A percentile compares a stretch with the other conserved stretches of the same genome.
phyloP scores from a whole-genome alignment of 2,888 invertebrate species.

The Limnephilus rhombicus region DNA sequence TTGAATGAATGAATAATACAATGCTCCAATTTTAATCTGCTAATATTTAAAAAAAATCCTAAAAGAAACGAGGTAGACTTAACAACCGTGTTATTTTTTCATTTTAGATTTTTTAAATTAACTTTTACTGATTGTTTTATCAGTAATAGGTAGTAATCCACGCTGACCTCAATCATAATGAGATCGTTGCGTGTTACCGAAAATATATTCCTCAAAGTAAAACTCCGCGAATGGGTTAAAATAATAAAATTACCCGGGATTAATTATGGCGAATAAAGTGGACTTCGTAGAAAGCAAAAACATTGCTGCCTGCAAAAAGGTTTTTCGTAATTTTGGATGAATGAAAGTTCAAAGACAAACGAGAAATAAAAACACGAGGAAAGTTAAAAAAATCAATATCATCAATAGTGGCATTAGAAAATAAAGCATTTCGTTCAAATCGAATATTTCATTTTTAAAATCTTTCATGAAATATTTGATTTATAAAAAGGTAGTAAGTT shows the following conservation, averaged over 20 bases:
- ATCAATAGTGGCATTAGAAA: no score
- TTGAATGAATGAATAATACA: no score
- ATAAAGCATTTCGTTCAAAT: no score
- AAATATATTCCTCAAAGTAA: not conserved
- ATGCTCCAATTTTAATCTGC: no score
- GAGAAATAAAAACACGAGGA: no score
- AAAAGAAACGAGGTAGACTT: not conserved
- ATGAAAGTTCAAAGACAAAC: no score
- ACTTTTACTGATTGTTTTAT: not conserved
- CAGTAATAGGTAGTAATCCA: not conserved
- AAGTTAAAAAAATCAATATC: no score
- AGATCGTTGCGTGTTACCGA: not conserved
- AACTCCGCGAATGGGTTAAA: not conserved
- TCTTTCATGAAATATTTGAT: no score
- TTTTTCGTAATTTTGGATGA: not conserved
- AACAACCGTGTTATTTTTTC: not conserved
- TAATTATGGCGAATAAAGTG: not conserved
- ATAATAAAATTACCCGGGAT: not conserved
- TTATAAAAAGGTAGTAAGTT: no score
- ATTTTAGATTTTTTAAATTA: not conserved
- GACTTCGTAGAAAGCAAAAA: not conserved
- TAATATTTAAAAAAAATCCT: no score
- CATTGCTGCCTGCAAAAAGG: not conserved
- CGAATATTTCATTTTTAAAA: no score
- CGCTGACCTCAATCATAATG: not conserved